These are phyloP conservation scores for Passer montanus DNA, from an alignment of 2,113 vertebrate species.

Conservation along the genomic window DNA sequence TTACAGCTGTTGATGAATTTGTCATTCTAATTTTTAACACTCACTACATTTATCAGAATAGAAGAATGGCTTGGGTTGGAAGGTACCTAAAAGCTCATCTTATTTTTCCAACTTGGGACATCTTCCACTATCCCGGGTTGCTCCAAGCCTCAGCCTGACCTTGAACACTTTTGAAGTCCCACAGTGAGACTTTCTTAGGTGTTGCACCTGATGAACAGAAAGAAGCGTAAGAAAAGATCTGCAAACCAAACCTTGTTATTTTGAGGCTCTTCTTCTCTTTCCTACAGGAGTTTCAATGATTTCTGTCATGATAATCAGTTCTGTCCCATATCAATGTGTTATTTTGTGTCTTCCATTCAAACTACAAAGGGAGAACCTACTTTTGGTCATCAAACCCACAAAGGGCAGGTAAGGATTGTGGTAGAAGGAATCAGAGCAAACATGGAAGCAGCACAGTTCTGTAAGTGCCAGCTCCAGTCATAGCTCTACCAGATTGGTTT, in stretches of 20 bases:
- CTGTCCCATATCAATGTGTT: background rate
- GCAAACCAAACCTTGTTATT: background rate
- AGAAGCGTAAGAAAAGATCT: background rate
- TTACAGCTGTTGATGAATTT: background rate
- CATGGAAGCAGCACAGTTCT: background rate
- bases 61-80: background rate
- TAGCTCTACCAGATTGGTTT: background rate
- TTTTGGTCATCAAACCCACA: background rate
- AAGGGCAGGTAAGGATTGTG: background rate
- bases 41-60: background rate
- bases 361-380: background rate
- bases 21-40: background rate
- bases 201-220: background rate
- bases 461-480: fast-evolving
- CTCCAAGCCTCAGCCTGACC: background rate
- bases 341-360: background rate
- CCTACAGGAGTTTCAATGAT: background rate
- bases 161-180: background rate
- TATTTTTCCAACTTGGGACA: background rate
- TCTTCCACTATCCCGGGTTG: background rate
- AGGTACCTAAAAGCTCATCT: background rate
- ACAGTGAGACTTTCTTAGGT: background rate
- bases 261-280: background rate
- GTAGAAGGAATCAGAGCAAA: background rate
- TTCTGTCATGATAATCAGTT: background rate